Base-by-base conservation (phyloP, 1,140 invertebrate genomes). In the Battus philenor region DNA sequence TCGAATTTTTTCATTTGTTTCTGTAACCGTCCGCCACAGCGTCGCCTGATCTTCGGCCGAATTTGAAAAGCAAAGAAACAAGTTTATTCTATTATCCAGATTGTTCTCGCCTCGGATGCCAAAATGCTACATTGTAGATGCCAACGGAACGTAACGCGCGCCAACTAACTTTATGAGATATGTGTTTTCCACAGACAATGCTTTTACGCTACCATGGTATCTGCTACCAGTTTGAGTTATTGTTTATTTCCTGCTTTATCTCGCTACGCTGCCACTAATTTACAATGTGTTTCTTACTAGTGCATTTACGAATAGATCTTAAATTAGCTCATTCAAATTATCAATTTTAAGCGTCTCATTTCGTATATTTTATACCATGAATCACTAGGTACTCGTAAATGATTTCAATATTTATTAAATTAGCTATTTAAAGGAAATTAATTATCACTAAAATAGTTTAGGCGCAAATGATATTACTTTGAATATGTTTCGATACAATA, bases 131-230 rank as follows among this genome's bases (percentile, higher is more conserved):
- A 68, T 68, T 73, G 71, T 76, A 68, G 50, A 73, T 62, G 68
- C 62, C 67, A 63, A 47, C 52, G 56, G 44, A 53, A 67, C 68
- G 59, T 69, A 61, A 63, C 65, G 64, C 59, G 50, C 63, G 71
- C 78, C 75, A 74, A 73, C 64, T 72, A 76, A 84, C 71, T 84
- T 81, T 75, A 71, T 69, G 75, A 81, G 67, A 74, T 74, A 81
- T 76, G 66, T 68, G 65, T 64, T 74, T 66, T 67, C 50, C 66
- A 48, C 61, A 61, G 59, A 72, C 70, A 71, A 71, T 68, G 61
- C 69, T 76, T 74, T 82, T 74, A 72, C 69, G 58, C 51, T 47
- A 50, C 39, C 60, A 58, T 59, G 43, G 52, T 72, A 63, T 75
- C 64, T 68, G 54, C 47, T 57, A 58, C 11, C 38, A 34, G 44